Evolutionary conservation across 2,113 vertebrate genomes (phyloP).

Genomic region (Petrocephalus zakoni): DNA sequence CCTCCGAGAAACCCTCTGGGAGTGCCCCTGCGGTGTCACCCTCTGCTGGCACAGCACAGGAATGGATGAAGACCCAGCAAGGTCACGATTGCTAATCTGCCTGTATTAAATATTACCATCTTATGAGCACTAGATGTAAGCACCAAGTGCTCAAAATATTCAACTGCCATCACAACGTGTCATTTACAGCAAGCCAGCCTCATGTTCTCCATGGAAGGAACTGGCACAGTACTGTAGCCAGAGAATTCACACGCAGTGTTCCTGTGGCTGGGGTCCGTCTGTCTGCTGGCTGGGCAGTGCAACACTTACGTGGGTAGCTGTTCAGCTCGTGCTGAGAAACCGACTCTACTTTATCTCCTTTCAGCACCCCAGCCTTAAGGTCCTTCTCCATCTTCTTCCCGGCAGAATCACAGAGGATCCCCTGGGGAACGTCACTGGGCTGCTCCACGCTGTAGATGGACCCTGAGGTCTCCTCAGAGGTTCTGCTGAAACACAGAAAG

Average conservation of each 20-base stretch:
- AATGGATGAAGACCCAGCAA: not conserved
- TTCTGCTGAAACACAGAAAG: slow-evolving; percentile 47
- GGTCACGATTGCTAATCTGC: not conserved
- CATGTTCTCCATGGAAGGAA: not conserved
- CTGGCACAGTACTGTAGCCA: not conserved
- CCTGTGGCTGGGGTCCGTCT: not conserved
- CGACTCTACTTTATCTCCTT: slow-evolving; percentile 71
- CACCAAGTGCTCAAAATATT: slow-evolving; percentile 3
- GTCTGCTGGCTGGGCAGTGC: not conserved
- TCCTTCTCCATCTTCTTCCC: slow-evolving; percentile 80
- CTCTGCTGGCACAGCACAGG: slow-evolving; percentile 56
- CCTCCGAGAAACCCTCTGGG: slow-evolving; percentile 81
- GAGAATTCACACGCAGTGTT: not conserved
- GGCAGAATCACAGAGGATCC: slow-evolving; percentile 48
- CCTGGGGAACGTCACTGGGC: slow-evolving; percentile 54
- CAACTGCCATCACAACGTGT: not conserved
- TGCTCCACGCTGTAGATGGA: slow-evolving; percentile 74
- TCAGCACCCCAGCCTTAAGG: slow-evolving; percentile 58
- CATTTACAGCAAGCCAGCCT: not conserved
- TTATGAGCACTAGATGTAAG: not conserved
- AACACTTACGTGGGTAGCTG: slow-evolving; percentile 80
- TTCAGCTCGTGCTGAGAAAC: slow-evolving; percentile 79
- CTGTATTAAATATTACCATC: not conserved
- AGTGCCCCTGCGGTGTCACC: slow-evolving; percentile 58
- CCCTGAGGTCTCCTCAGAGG: slow-evolving; percentile 69